These are phyloP conservation scores for Erithacus rubecula DNA, from an alignment of 2,797 vertebrate species.

Conservation along the genomic window DNA sequence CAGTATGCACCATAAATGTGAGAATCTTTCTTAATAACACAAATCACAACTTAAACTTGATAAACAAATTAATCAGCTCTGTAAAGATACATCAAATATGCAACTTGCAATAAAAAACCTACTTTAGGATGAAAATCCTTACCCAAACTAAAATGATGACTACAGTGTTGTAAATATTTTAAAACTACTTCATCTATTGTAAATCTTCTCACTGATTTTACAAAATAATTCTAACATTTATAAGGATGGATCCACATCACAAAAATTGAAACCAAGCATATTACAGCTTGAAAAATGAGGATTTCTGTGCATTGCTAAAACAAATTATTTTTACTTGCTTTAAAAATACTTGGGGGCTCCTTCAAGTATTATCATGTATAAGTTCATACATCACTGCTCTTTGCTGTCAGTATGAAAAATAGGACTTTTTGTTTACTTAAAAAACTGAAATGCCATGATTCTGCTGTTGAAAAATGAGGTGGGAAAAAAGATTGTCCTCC, in stretches of 20 bases:
- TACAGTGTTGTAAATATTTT: not conserved
- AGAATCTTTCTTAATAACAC: not conserved
- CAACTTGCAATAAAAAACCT: not conserved
- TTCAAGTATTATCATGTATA: constrained; percentile 63
- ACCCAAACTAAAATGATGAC: not conserved
- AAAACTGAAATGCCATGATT: constrained; percentile 72
- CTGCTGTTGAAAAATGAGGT: constrained; percentile 71
- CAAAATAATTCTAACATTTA: not conserved
- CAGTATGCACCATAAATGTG: not conserved
- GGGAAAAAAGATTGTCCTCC: constrained; percentile 39
- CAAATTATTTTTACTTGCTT: constrained; percentile 51
- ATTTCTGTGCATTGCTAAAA: constrained; percentile 42
- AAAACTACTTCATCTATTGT: not conserved
- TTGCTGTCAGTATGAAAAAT: constrained; percentile 74
- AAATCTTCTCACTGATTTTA: not conserved
- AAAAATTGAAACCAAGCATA: constrained; percentile 32
- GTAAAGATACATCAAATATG: not conserved
- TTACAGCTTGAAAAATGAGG: constrained; percentile 12
- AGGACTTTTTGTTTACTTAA: constrained; percentile 75
- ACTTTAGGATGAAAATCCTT: not conserved
- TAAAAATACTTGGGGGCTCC: constrained; percentile 45
- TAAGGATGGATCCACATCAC: not conserved
- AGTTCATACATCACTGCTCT: constrained; percentile 68
- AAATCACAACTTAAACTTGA: not conserved
- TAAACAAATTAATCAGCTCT: not conserved